Evolutionary conservation across 2,797 vertebrate species (phyloP), one percentile per base, ranked within the genome.

Genomic region (Paratrypauchen microcephalus): DNA sequence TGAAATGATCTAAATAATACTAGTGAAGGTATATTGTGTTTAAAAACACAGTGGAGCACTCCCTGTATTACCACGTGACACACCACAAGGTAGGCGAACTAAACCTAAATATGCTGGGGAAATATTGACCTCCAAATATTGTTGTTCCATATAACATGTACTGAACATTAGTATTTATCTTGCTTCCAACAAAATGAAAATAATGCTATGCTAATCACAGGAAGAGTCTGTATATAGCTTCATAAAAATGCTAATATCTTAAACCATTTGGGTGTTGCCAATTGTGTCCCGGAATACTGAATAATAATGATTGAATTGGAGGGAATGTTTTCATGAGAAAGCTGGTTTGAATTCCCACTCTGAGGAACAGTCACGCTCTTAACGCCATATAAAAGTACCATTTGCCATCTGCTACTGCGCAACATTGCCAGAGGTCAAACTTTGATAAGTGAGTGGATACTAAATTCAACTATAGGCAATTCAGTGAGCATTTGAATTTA

Each of bases 191-290:
- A 15, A 45, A 45, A 45, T 45, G 16, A 19, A 59, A 59, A 30
- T 6, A 59, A 59, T 11, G 16, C 24, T 59, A 15, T 18, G 23
- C 13, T 18, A 28, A 57, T 26, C 12, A 1, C 2, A 26, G 11
- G 52, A 55, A 9, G 30, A 32, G 30, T 9, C 1, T 11, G 28
- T 16, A 30, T 30, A 23, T 15, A 30, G 26, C 59, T 66, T 66
- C 28, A 70, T 66, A 41, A 83, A 79, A 65, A 70, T 69, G 66
- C 59, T 48, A 41, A 48, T 41, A 28, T 76, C 60, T 70, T 68
- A 48, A 45, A 9, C 6, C 67, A 73, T 72, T 65, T 8, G 32
- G 36, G 77, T 41, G 11, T 48, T 69, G 64, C 67, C 0, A 8
- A 71, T 70, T 7, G 5, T 16, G 13, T 74, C 55, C 13, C 70